Evolutionary conservation across 37 sponge, comb jelly and placozoan genomes (phyloP), one percentile per base, ranked within the genome.

Genomic region (Bolinopsis microptera): DNA sequence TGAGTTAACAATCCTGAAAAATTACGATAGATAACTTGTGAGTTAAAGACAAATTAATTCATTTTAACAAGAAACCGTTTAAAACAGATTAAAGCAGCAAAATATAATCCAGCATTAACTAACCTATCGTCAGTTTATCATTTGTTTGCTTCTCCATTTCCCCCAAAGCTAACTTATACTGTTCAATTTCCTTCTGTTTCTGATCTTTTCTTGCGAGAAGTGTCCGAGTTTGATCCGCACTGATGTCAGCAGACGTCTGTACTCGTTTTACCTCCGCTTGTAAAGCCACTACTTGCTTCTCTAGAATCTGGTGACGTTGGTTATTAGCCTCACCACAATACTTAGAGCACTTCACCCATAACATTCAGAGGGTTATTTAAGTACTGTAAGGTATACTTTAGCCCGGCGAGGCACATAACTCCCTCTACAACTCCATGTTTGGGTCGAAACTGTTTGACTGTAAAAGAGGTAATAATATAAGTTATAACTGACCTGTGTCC

Each of bases 101-200:
- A 48, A 48, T 13, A 48, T 48, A 48, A 18, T 18, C 61, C 61
- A 48, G 13, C 9, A 48, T 48, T 13, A 48, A 13, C 61, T 86
- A 0, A 86, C 90, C 61, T 21, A 86, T 86, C 24, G 90, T 86
- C 8, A 86, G 61, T 39, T 86, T 39, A 34, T 86, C 90, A 34
- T 86, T 38, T 3, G 61, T 86, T 38, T 86, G 90, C 36, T 86
- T 86, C 27, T 39, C 36, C 61, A 86, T 86, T 27, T 86, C 90
- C 18, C 36, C 61, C 48, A 86, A 38, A 40, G 90, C n/a, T 0
- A 86, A 13, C 28, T 34, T 39, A n/a, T 41, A 27, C 24, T 86
- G 90, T 16, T 86, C 90, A 5, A 86, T 86, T 48, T 86, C 90
- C 90, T 86, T 86, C 16, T 86, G 38, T 3, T 26, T 41, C 90